phyloP scores from a whole-genome alignment of 2,113 vertebrate genomes.

The Ciconia stormi region DNA sequence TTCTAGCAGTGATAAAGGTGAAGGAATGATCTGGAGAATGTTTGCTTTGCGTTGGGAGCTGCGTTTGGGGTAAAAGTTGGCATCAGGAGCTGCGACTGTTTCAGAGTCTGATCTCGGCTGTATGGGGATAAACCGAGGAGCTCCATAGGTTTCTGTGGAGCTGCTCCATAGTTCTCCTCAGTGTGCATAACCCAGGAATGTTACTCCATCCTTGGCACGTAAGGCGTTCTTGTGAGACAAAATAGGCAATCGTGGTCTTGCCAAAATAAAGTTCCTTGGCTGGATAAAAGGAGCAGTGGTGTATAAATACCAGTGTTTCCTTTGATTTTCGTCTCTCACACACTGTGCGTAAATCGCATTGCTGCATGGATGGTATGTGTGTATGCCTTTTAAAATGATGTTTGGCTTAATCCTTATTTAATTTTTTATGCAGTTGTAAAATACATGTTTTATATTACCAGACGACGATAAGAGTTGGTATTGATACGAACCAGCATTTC shows the following conservation, averaged over 20 bases:
- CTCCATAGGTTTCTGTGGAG: not conserved
- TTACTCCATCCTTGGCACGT: not conserved
- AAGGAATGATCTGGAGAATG: not conserved
- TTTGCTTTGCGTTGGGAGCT: not conserved
- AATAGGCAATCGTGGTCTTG: not conserved
- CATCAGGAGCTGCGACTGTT: not conserved
- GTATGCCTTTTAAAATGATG: not conserved
- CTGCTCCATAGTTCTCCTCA: not conserved
- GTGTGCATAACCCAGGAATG: not conserved
- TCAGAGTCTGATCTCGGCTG: not conserved
- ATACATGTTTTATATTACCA: constrained; percentile 2
- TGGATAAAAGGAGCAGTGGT: not conserved
- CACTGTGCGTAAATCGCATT: not conserved
- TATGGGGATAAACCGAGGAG: not conserved
- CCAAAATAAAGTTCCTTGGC: not conserved
- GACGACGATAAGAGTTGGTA: not conserved
- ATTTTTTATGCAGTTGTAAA: not conserved
- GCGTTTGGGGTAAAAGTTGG: not conserved
- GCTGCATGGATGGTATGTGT: not conserved
- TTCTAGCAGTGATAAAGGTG: not conserved
- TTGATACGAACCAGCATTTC: constrained; percentile 46
- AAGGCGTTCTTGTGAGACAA: not conserved
- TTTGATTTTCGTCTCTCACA: not conserved
- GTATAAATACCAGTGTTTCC: not conserved
- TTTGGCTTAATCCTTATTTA: not conserved